A percentile compares a stretch with the other conserved stretches of the same genome.
Conservation (phyloP, 2,797 vertebrate genomes). For the Trachops cirrhosus region DNA sequence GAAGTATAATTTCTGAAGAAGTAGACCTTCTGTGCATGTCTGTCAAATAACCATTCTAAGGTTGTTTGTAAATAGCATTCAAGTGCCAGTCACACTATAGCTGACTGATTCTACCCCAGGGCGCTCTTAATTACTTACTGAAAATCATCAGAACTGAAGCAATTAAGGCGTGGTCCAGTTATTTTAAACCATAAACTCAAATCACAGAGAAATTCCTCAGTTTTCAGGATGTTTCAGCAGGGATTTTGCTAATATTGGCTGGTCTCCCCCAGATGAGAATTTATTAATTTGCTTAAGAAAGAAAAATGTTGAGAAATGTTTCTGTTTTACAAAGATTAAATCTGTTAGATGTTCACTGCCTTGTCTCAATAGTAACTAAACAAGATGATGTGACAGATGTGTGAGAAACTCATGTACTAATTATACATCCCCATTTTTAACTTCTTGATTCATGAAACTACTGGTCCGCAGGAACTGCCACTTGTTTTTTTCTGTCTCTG, state of each 20-base stretch:
- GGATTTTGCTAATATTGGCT: constrained; percentile 27
- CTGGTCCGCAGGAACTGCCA: constrained; percentile 11
- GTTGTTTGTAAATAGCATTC: background rate
- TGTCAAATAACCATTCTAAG: background rate
- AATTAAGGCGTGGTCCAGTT: background rate
- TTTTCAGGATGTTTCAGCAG: background rate
- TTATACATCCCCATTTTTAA: constrained; percentile 54
- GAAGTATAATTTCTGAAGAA: background rate
- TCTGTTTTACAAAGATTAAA: constrained; percentile 60
- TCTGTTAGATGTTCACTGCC: constrained; percentile 69
- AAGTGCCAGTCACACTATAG: background rate
- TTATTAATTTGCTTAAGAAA: constrained; percentile 46
- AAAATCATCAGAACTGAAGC: background rate
- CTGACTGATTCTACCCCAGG: background rate
- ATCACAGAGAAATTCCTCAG: background rate
- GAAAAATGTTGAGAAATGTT: constrained; percentile 66
- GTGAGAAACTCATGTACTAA: constrained; percentile 65
- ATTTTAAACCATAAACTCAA: constrained; percentile 30
- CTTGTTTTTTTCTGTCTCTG: background rate
- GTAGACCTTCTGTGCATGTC: too few species aligned
- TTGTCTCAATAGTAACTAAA: constrained; percentile 71
- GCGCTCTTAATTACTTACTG: background rate
- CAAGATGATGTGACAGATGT: constrained; percentile 75
- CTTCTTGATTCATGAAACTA: constrained; percentile 18
- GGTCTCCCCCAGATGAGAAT: constrained; percentile 1